Evolutionary conservation across 1,140 invertebrate species (phyloP), one percentile per base, ranked within the genome.

Genomic region (Drosophila busckii): DNA sequence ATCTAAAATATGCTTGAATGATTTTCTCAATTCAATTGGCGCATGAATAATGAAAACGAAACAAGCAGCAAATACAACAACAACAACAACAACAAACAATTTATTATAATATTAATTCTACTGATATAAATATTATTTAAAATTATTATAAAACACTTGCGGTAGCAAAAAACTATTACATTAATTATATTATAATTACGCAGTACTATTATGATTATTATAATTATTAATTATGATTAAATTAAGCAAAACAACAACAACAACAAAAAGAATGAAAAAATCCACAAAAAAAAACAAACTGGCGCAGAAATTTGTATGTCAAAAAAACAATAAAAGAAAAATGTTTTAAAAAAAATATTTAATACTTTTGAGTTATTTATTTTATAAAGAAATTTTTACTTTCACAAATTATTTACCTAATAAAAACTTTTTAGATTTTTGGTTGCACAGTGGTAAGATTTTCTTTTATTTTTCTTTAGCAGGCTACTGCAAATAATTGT

Each of bases 131-230:
- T 80, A 80, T 68, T 70, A 78, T 78, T 78, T 78, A 64, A 78
- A 80, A 41, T 25, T 53, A 65, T 54, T 65, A 44, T 60, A 46
- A 64, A 70, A 62, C 35, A 80, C 70, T 75, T 82, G 75, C 76
- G 75, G 69, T 75, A 82, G 75, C 75, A 82, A 82, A 66, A 70
- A 82, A 82, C 75, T 82, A 82, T 82, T 82, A 82, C 49, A 82
- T 82, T 82, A 82, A 82, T 82, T 82, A 59, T 58, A 52, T 66
- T 82, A 82, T 73, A 73, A 82, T 82, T 82, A 82, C 58, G 69
- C 59, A 64, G 68, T 80, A 80, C 75, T 80, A 78, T 78, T 80
- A 80, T 71, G 54, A 71, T 71, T 80, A 80, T 80, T 75, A 13
- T 62, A 56, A 62, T 62, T 62, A 38, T 45, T n/a, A 35, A 63